Evolutionary conservation across 2,113 vertebrate species (phyloP), one percentile per base, ranked within the genome.

Genomic region (Alectura lathami): DNA sequence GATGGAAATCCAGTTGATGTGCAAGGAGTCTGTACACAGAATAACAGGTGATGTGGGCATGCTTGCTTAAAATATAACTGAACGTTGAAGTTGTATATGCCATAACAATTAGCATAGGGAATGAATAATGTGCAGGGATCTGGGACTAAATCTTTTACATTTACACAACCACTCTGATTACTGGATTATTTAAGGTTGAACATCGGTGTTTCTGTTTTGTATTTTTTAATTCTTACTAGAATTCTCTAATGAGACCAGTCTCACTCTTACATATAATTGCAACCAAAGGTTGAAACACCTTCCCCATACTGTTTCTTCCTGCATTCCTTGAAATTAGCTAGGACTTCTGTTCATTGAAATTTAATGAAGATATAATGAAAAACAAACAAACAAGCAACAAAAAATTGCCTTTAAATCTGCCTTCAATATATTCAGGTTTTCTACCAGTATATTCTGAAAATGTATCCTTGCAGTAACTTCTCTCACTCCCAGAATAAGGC

Each of bases 311-410:
- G 1, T 21, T 66, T 50, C 16, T 45, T 81, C 5, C 27, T 67
- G 6, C 3, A 6, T 2, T 30, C 20, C 7, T 43, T 51, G 6
- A 3, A 67, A 24, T 9, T 48, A 43, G 1, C 2, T 5, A 14
- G 34, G 8, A 42, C 1, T 42, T 59, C 32, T 48, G 15, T 48
- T 48, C 8, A 5, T 13, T 56, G 13, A 83, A 86, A 54, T 62
- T 5, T 13, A 59, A 63, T 3, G 7, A 32, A 75, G 79, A 40
- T 24, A 32, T 10, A 17, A 5, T 42, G 17, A 6, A 10, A 26
- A 17, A 6, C 3, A 14, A 51, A 51, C 15, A 27, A 26, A 36
- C n/a, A n/a, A n/a, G n/a, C n/a, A 60, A 36, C 4, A 17, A 4
- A 15, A 21, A 22, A 22, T 13, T 9, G 47, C 9, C 5, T 59